Evolutionary conservation across 2,888 invertebrate species (phyloP).

Genomic region (Ceriagrion tenellum): DNA sequence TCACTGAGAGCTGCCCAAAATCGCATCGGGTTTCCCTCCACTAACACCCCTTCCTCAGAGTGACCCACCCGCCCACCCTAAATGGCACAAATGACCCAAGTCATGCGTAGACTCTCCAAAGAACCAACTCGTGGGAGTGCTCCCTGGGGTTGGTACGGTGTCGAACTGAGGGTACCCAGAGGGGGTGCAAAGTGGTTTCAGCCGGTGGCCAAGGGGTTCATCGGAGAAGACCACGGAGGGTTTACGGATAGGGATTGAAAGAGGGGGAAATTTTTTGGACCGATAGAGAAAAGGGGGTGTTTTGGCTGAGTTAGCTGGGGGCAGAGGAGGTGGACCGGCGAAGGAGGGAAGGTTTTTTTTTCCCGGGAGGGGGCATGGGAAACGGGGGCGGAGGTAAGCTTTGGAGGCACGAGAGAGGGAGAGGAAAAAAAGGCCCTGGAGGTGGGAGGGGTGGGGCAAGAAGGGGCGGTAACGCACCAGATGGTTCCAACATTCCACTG

Average conservation of each 20-base stretch:
- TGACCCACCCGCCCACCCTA: too few species aligned
- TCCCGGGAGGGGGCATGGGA: too few species aligned
- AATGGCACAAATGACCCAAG: too few species aligned
- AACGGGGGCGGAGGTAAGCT: not conserved
- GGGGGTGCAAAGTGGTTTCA: constrained; percentile 3
- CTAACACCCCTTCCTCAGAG: too few species aligned
- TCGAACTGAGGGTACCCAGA: constrained; percentile 22
- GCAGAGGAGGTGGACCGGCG: not conserved
- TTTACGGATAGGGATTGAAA: not conserved
- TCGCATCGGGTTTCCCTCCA: too few species aligned
- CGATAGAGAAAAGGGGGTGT: not conserved
- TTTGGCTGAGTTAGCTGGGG: not conserved
- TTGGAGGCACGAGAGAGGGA: not conserved
- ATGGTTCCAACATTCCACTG: constrained; percentile 67
- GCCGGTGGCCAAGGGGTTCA: not conserved
- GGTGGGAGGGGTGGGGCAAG: not conserved
- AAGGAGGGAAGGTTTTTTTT: not conserved
- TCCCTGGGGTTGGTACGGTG: not conserved
- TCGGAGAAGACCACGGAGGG: not conserved
- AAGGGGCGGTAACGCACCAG: constrained; percentile 36
- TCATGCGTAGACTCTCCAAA: too few species aligned
- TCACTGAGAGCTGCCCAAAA: too few species aligned
- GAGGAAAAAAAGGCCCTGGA: not conserved
- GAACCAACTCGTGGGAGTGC: not conserved
- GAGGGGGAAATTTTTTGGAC: not conserved